Percentiles rank a stretch among this genome's conserved stretches.
Evolutionary conservation across 2,113 vertebrate species (phyloP).

Genomic region (Clinocottus analis): DNA sequence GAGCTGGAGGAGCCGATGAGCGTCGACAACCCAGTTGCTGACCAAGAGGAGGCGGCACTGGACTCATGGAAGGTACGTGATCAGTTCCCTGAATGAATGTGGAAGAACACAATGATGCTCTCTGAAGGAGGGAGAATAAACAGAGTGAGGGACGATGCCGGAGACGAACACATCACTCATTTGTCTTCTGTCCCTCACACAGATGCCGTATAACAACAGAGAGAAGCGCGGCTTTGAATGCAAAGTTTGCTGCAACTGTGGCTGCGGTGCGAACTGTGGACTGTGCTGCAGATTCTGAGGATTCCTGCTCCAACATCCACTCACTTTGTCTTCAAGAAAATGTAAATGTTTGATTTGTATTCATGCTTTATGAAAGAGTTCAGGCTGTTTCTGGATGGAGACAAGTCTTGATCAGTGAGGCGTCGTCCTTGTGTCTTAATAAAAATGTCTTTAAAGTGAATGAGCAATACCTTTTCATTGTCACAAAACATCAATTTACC

Average conservation of each 20-base stretch:
- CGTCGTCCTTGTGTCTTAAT: not conserved
- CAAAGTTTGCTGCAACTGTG: not conserved
- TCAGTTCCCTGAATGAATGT: not conserved
- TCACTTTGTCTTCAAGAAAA: too few relatives aligned
- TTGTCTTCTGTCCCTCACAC: conserved; percentile 20
- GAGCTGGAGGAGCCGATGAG: not conserved
- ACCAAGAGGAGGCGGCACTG: not conserved
- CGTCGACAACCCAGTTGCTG: not conserved
- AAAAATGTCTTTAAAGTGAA: not conserved
- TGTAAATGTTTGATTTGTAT: too few relatives aligned
- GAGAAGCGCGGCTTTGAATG: conserved; percentile 74
- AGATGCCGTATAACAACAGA: conserved; percentile 68
- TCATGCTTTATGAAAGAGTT: conserved; percentile 48
- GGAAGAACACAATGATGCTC: not conserved
- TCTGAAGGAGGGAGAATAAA: not conserved
- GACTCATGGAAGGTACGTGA: not conserved
- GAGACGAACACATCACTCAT: conserved; percentile 30
- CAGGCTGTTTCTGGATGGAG: not conserved
- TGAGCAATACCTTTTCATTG: not conserved
- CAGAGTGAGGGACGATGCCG: conserved; percentile 6
- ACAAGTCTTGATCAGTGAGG: not conserved
- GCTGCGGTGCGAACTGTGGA: conserved; percentile 70
- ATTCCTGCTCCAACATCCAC: too few relatives aligned
- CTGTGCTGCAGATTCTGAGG: conserved; percentile 78
- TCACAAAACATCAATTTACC: not conserved